phyloP scores from a whole-genome alignment of 2,113 vertebrate species.

The Perca flavescens region DNA sequence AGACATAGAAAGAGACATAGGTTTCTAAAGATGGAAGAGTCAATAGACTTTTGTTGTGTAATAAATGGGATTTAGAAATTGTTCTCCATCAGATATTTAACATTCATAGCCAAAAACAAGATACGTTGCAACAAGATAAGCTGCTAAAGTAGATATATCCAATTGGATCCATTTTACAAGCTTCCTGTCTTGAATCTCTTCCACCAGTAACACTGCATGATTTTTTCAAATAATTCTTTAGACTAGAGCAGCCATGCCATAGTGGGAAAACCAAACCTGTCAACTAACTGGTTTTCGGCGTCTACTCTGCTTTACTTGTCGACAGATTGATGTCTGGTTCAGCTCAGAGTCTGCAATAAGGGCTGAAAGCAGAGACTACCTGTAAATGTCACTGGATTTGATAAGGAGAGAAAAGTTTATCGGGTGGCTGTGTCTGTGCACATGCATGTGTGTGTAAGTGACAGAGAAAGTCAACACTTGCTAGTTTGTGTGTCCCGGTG shows the following conservation, averaged over 20 bases:
- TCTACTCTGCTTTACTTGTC: slow-evolving; percentile 23
- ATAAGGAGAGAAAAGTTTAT: slow-evolving; percentile 62
- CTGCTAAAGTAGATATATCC: slow-evolving; percentile 12
- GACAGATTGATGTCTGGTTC: slow-evolving; percentile 49
- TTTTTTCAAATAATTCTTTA: slow-evolving; percentile 11
- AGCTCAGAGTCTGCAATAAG: slow-evolving; percentile 42
- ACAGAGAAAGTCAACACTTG: slow-evolving; percentile 32
- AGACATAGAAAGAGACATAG: not conserved
- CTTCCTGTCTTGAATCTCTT: not conserved
- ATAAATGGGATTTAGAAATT: slow-evolving; percentile 13
- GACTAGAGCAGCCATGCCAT: not conserved
- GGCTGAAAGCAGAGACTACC: slow-evolving; percentile 50
- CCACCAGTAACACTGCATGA: not conserved
- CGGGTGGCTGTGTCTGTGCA: slow-evolving; percentile 9
- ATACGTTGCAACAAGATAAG: not conserved
- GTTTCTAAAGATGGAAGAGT: not conserved
- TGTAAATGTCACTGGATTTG: slow-evolving; percentile 62
- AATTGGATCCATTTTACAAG: slow-evolving; percentile 5
- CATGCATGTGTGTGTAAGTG: not conserved
- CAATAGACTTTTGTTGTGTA: not conserved
- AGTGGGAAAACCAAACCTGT: not conserved
- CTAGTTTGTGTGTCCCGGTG: slow-evolving; percentile 4
- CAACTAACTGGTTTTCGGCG: not conserved
- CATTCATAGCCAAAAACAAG: not conserved
- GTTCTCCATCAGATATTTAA: not conserved